A percentile compares a stretch with the other conserved stretches of the same genome.
Conservation (phyloP, 2,113 vertebrate species). For the Microcebus jonahi region DNA sequence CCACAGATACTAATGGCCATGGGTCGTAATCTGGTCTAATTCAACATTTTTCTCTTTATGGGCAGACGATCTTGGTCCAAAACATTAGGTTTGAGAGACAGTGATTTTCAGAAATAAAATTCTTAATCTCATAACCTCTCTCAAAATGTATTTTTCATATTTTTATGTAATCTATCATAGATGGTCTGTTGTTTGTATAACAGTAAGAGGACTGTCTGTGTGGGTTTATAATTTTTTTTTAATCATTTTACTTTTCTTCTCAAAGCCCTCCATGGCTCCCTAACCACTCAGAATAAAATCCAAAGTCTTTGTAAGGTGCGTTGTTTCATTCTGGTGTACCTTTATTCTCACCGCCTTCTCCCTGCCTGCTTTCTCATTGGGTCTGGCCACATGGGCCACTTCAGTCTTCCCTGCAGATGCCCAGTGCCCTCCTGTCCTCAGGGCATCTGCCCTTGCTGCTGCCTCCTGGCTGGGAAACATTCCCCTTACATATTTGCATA, state of each 20-base stretch:
- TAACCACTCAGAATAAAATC: not conserved
- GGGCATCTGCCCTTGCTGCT: not conserved
- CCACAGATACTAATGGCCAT: not conserved
- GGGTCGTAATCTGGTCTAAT: not conserved
- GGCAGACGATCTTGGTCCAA: not conserved
- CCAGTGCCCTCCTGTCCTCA: not conserved
- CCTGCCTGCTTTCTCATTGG: not conserved
- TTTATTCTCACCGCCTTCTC: not conserved
- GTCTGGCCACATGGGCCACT: not conserved
- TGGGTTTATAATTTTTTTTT: not conserved
- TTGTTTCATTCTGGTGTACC: fast-evolving
- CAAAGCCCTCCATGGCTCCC: not conserved
- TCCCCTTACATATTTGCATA: not conserved
- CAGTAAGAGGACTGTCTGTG: not conserved
- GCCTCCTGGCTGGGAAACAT: no score
- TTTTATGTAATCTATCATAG: not conserved
- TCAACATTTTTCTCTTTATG: not conserved
- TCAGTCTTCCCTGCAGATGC: not conserved
- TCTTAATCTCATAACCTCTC: not conserved
- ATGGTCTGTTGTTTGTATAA: not conserved
- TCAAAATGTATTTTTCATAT: not conserved
- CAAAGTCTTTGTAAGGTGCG: no score
- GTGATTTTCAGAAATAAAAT: not conserved
- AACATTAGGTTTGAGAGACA: not conserved
- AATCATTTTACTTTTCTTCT: not conserved